A percentile compares a stretch with the other conserved stretches of the same genome.
phyloP scores from a whole-genome alignment of 2,797 vertebrate species.

The Alcedo atthis region DNA sequence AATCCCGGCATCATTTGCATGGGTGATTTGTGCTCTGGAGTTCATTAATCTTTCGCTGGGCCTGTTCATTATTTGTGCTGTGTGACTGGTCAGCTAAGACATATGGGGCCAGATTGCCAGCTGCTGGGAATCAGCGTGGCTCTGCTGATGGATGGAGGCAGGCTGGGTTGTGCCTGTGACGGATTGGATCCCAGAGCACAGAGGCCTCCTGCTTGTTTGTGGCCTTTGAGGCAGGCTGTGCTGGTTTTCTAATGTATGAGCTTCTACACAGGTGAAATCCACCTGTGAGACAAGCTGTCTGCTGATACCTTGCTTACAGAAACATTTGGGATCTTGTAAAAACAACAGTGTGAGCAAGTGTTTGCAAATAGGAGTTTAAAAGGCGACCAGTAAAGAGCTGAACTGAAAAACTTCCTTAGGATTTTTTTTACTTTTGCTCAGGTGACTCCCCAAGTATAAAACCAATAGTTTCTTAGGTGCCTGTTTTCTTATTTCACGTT shows the following conservation, averaged over 20 bases:
- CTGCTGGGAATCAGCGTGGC: slow-evolving; percentile 44
- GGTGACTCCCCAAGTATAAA: background rate
- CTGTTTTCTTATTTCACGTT: background rate
- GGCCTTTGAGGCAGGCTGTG: background rate
- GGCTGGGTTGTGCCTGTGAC: background rate
- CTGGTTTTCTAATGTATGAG: background rate
- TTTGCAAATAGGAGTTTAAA: background rate
- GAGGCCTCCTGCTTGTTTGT: background rate
- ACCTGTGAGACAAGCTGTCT: slow-evolving; percentile 39
- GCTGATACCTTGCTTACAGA: background rate
- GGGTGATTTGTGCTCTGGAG: slow-evolving; percentile 16
- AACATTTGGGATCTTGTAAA: background rate
- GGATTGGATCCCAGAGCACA: background rate
- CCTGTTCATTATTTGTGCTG: slow-evolving; percentile 11
- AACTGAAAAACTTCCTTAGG: background rate
- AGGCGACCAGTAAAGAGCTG: background rate
- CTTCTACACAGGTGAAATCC: slow-evolving; percentile 19
- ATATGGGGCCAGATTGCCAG: slow-evolving; percentile 38
- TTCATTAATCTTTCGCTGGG: slow-evolving; percentile 43
- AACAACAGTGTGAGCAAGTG: background rate
- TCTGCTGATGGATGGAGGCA: slow-evolving; percentile 27
- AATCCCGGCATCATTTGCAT: slow-evolving; percentile 13
- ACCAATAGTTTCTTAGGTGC: fast-evolving
- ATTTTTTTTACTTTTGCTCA: background rate
- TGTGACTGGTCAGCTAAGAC: slow-evolving; percentile 37